phyloP scores from a whole-genome alignment of 2,888 invertebrate species.

The Cistogaster globosa region DNA sequence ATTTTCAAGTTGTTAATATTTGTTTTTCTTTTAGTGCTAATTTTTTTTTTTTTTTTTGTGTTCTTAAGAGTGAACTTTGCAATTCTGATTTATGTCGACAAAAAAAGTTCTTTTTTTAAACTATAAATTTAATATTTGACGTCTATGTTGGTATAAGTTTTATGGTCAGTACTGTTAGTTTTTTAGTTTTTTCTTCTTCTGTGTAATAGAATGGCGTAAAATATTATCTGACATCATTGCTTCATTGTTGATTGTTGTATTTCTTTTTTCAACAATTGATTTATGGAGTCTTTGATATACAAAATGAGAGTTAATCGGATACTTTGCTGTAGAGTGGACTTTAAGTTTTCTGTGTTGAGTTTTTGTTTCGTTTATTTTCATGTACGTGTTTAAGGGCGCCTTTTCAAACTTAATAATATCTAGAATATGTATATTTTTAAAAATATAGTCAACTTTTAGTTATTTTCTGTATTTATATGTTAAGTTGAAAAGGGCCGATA shows the following conservation, averaged over 20 bases:
- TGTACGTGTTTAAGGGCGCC: no score
- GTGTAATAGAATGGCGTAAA: conserved; percentile 2
- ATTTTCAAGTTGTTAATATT: background rate
- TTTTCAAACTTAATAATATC: no score
- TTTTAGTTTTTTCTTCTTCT: background rate
- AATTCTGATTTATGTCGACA: conserved; percentile 50
- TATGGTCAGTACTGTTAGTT: conserved; percentile 26
- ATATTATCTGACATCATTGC: conserved; percentile 50
- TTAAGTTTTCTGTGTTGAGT: no score
- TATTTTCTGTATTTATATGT: no score
- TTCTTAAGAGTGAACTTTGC: conserved; percentile 37
- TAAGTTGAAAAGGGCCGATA: no score
- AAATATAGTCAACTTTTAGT: no score
- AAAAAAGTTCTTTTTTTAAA: conserved; percentile 11
- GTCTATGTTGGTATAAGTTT: background rate
- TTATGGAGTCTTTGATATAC: background rate
- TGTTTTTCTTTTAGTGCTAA: background rate
- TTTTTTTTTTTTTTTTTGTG: conserved; percentile 1
- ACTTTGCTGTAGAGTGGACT: background rate
- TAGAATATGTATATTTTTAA: no score
- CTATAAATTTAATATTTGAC: conserved; percentile 4
- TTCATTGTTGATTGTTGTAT: conserved; percentile 5
- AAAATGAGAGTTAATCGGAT: background rate
- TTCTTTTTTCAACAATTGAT: background rate
- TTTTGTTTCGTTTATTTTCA: no score